These are phyloP conservation scores for Stictocephala bisonia DNA, from an alignment of 2,888 invertebrate species.

Conservation along the genomic window DNA sequence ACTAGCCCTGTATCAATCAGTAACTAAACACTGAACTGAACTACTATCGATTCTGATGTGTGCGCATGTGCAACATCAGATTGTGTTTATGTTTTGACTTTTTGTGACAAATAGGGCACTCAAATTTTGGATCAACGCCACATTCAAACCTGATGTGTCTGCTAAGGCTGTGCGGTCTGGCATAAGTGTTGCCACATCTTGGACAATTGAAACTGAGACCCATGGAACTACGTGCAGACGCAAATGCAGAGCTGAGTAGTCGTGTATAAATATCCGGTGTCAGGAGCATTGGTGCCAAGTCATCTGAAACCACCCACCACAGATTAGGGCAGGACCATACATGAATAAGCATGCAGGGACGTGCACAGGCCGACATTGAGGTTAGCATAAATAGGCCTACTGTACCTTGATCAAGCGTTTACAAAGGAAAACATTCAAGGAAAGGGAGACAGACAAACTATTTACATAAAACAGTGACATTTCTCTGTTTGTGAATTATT, in stretches of 20 bases:
- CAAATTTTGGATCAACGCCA: slow-evolving; percentile 71
- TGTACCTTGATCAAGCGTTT: background rate
- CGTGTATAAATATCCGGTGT: slow-evolving; percentile 47
- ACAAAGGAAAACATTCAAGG: slow-evolving; percentile 4
- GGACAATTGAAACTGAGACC: slow-evolving; percentile 63
- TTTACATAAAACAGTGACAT: background rate
- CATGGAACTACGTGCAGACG: background rate
- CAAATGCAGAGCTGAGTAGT: slow-evolving; percentile 35
- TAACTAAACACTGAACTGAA: background rate
- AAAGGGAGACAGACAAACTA: slow-evolving; percentile 8
- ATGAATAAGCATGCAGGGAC: background rate
- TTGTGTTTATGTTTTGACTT: slow-evolving; percentile 70
- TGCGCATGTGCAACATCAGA: slow-evolving; percentile 67
- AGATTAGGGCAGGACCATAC: background rate
- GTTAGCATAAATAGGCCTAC: slow-evolving; percentile 28
- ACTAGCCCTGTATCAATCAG: background rate
- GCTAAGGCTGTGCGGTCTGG: slow-evolving; percentile 69
- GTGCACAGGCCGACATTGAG: slow-evolving; percentile 36
- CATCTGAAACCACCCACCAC: background rate
- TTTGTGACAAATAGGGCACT: slow-evolving; percentile 72
- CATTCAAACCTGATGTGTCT: slow-evolving; percentile 72
- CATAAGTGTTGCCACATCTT: slow-evolving; percentile 71
- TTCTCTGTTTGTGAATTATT: background rate
- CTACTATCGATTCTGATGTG: slow-evolving; percentile 61
- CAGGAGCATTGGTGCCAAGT: slow-evolving; percentile 34